Evolutionary conservation across 2,113 vertebrate species (phyloP), one percentile per base, ranked within the genome.

Genomic region (Semnornis frantzii): DNA sequence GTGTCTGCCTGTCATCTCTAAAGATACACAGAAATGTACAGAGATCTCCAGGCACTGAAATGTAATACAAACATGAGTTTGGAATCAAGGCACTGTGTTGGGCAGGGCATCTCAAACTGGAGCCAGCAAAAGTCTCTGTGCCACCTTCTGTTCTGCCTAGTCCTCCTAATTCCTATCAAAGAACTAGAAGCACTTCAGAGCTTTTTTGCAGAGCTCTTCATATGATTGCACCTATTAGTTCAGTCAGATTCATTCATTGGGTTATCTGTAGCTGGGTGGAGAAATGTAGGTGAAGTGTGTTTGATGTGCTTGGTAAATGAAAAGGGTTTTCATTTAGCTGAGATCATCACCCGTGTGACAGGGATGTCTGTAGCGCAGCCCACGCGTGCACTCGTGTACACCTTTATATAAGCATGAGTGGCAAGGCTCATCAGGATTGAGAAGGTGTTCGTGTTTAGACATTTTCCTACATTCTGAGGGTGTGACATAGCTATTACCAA

Each of bases 1-100:
- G 75, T 90, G 78, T 85, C 81, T 80, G 91, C 52, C 52, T 94
- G 82, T 91, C 91, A 81, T 74, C 84, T 62, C 75, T 94, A 86
- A 93, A 94, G 88, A 75, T 64, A 55, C 0, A 37, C 57, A 63
- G 73, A 93, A 85, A 70, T 44, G 20, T n/a, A 50, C 0, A 2
- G 37, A 48, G 37, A 85, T 60, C 54, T 73, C 79, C 71, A 74
- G 52, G 31, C 48, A 68, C 13, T 83, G 75, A 77, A 94, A 91
- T 89, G 30, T 0, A 15, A 87, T 87, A 57, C 18, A 82, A 89
- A 52, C 63, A 87, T 19, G 55, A 73, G n/a, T 57, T 81, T 87
- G 62, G 39, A 87, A 64, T n/a, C 55, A 31, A 77, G 60, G 50
- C n/a, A 70, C 1, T 86, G 34, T 48, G 4, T 85, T 82, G 66